Conservation (phyloP, 2,797 vertebrate genomes). For the Perodicticus potto region DNA sequence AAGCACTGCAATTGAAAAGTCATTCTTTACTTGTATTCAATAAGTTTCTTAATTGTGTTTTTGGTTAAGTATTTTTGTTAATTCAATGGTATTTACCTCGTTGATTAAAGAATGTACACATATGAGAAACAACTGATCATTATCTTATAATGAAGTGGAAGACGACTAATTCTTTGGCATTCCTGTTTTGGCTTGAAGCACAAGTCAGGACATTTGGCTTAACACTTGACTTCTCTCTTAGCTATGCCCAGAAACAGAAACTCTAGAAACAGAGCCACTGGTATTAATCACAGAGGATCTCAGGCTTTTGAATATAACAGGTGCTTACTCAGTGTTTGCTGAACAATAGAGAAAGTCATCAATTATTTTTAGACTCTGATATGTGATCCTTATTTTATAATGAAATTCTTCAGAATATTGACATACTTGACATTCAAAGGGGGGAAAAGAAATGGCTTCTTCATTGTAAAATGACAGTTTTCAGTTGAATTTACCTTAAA, state of each 20-base stretch:
- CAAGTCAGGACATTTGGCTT: not conserved
- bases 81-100: not conserved
- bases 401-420: slow-evolving; percentile 40
- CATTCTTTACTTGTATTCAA: not conserved
- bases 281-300: not conserved
- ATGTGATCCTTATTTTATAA: not conserved
- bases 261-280: not conserved
- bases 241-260: not conserved
- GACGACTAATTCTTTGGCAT: not conserved
- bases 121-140: not conserved
- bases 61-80: slow-evolving; percentile 6
- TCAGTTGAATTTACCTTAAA: not conserved
- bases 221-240: slow-evolving; percentile 3
- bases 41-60: slow-evolving; percentile 16
- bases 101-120: not conserved
- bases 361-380: not conserved
- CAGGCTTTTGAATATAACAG: not conserved
- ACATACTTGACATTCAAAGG: slow-evolving; percentile 36
- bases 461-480: not conserved
- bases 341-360: not conserved
- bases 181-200: not conserved
- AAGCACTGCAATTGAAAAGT: not conserved
- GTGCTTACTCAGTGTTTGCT: not conserved
- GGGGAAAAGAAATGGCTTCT: not conserved
- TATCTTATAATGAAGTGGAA: not conserved